Evolutionary conservation across 1,140 invertebrate species (phyloP).

Genomic region (Mylabris phalerata): DNA sequence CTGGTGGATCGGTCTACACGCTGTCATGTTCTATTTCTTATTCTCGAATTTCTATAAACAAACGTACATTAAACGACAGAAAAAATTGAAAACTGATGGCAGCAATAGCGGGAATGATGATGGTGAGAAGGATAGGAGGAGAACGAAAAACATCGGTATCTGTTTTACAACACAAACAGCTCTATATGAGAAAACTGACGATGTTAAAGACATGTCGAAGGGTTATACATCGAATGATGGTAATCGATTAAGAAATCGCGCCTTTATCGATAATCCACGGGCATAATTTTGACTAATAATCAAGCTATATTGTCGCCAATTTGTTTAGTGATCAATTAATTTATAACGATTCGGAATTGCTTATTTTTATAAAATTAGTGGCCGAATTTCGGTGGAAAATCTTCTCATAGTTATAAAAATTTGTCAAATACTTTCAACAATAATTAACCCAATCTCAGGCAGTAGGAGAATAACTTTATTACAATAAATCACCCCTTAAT

Average conservation of each 20-base stretch:
- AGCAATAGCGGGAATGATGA: not conserved
- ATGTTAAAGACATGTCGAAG: slow-evolving; percentile 27
- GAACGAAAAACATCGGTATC: slow-evolving; percentile 23
- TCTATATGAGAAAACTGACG: slow-evolving; percentile 34
- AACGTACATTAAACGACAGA: slow-evolving; percentile 51
- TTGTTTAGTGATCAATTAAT: no score
- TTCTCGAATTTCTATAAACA: slow-evolving; percentile 91
- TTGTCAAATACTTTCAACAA: no score
- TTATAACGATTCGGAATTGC: no score
- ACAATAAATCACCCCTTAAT: no score
- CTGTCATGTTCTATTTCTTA: slow-evolving; percentile 86
- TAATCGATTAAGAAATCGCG: slow-evolving; percentile 31
- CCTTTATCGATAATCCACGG: slow-evolving; percentile 29
- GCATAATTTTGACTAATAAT: not conserved
- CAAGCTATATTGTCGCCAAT: no score
- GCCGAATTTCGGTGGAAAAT: no score
- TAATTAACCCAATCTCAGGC: no score
- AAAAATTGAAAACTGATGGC: slow-evolving; percentile 3
- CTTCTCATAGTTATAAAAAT: no score
- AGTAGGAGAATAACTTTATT: no score
- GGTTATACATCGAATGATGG: slow-evolving; percentile 32
- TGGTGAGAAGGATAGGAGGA: not conserved
- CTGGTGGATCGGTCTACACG: slow-evolving; percentile 85
- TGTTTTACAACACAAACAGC: slow-evolving; percentile 36
- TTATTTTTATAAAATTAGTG: no score